These are phyloP conservation scores for Isotomurus palustris DNA, from an alignment of 2,888 invertebrate genomes.

Conservation along the genomic window DNA sequence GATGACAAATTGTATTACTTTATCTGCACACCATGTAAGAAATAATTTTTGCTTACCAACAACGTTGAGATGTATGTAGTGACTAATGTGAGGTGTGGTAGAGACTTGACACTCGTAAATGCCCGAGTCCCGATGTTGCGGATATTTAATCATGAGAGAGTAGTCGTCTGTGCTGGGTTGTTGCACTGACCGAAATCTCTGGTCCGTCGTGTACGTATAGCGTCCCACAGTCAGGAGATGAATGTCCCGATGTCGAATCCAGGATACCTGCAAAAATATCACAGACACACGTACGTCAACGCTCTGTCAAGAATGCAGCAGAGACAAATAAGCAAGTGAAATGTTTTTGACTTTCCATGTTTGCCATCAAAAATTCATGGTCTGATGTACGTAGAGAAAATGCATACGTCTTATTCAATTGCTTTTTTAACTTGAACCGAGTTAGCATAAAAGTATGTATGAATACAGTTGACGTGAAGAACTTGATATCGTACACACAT, in stretches of 20 bases:
- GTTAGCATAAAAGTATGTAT: too few relatives aligned
- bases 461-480: too few relatives aligned
- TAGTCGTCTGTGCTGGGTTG: slow-evolving; percentile 78
- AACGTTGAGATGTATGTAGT: slow-evolving; percentile 83
- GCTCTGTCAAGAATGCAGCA: too few relatives aligned
- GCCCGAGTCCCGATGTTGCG: slow-evolving; percentile 82
- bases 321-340: too few relatives aligned
- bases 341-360: too few relatives aligned
- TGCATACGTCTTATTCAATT: too few relatives aligned
- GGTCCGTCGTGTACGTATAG: slow-evolving; percentile 87
- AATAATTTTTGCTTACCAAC: slow-evolving; percentile 66
- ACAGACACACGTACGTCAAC: too few relatives aligned
- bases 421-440: too few relatives aligned
- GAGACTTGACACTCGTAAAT: slow-evolving; percentile 93
- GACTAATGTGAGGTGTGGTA: slow-evolving; percentile 87
- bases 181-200: slow-evolving; percentile 82
- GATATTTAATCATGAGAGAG: slow-evolving; percentile 87
- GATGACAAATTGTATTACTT: not conserved
- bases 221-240: slow-evolving; percentile 82
- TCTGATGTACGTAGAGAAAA: too few relatives aligned
- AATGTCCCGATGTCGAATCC: slow-evolving; percentile 85
- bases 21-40: not conserved
- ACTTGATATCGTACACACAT: too few relatives aligned
- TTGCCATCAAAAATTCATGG: too few relatives aligned
- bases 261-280: slow-evolving; percentile 67